Evolutionary conservation across 1,140 invertebrate genomes (phyloP).

Genomic region (Spodoptera frugiperda): DNA sequence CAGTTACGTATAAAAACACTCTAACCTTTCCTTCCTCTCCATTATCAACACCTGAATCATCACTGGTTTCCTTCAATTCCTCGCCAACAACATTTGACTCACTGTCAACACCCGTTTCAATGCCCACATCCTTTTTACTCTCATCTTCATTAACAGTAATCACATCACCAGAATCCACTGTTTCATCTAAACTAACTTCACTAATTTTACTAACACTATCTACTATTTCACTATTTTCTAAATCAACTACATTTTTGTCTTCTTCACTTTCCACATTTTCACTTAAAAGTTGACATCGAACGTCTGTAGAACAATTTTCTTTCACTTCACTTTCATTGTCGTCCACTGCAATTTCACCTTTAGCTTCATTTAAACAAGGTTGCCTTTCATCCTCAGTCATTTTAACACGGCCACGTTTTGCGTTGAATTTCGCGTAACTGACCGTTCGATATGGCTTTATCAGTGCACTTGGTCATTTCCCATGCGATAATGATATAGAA

Average conservation of each 20-base stretch:
- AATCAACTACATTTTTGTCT: not conserved
- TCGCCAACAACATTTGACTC: slow-evolving; percentile 30
- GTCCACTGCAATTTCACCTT: slow-evolving; percentile 39
- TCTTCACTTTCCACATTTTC: not conserved
- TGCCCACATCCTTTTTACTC: slow-evolving; percentile 42
- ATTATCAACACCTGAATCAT: slow-evolving; percentile 37
- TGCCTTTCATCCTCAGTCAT: slow-evolving; percentile 59
- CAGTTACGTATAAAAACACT: not conserved
- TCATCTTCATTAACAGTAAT: slow-evolving; percentile 26
- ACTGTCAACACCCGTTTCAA: slow-evolving; percentile 9
- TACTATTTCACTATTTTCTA: not conserved
- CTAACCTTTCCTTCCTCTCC: slow-evolving; percentile 19
- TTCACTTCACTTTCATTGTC: slow-evolving; percentile 34
- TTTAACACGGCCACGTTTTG: slow-evolving; percentile 24
- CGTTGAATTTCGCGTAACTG: slow-evolving; percentile 5
- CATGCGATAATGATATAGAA: slow-evolving; percentile 47
- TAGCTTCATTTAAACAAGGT: slow-evolving; percentile 52
- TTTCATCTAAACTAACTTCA: slow-evolving; percentile 29
- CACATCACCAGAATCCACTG: slow-evolving; percentile 5
- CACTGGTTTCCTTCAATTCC: slow-evolving; percentile 14
- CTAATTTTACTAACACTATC: slow-evolving; percentile 15
- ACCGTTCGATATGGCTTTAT: slow-evolving; percentile 56
- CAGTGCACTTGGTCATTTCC: slow-evolving; percentile 56
- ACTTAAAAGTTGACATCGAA: slow-evolving; percentile 2
- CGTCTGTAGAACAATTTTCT: not conserved